phyloP scores from a whole-genome alignment of 2,113 vertebrate species.

The Dunckerocampus dactyliophorus region DNA sequence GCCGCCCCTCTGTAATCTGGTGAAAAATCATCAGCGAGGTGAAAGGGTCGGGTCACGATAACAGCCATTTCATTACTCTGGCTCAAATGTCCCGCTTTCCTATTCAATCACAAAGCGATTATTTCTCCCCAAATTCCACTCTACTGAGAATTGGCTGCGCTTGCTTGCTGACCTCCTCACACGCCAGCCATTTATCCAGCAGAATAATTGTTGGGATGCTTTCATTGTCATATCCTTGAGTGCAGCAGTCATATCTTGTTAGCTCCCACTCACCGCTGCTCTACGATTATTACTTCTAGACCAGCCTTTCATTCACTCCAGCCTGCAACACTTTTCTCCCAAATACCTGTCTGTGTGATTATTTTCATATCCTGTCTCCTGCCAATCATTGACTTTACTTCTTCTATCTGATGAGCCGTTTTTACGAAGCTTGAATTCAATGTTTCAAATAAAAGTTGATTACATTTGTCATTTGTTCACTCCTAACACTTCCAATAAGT shows the following conservation, averaged over 20 bases:
- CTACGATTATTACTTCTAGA: too few species aligned
- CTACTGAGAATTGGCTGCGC: constrained; percentile 56
- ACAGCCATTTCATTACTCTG: constrained; percentile 72
- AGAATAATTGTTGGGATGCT: constrained; percentile 61
- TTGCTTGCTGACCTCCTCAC: constrained; percentile 63
- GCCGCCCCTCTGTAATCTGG: constrained; percentile 60
- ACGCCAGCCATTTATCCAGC: constrained; percentile 47
- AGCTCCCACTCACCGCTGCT: constrained; percentile 14
- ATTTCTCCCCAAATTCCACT: constrained; percentile 62
- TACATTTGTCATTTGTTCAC: too few species aligned
- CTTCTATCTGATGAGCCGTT: too few species aligned
- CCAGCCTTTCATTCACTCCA: too few species aligned
- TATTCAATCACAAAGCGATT: constrained; percentile 70
- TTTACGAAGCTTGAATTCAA: too few species aligned
- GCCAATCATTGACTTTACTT: too few species aligned
- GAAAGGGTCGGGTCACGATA: constrained; percentile 62
- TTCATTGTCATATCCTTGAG: constrained; percentile 67
- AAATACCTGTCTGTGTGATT: too few species aligned
- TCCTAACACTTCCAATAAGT: too few species aligned
- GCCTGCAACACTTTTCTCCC: too few species aligned
- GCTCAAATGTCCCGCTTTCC: constrained; percentile 59
- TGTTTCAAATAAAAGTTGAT: too few species aligned
- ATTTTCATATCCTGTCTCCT: too few species aligned
- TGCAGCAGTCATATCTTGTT: constrained; percentile 60
- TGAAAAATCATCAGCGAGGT: constrained; percentile 51